Evolutionary conservation across 2,888 invertebrate genomes (phyloP), one percentile per base, ranked within the genome.

Genomic region (Masnerella sp.): DNA sequence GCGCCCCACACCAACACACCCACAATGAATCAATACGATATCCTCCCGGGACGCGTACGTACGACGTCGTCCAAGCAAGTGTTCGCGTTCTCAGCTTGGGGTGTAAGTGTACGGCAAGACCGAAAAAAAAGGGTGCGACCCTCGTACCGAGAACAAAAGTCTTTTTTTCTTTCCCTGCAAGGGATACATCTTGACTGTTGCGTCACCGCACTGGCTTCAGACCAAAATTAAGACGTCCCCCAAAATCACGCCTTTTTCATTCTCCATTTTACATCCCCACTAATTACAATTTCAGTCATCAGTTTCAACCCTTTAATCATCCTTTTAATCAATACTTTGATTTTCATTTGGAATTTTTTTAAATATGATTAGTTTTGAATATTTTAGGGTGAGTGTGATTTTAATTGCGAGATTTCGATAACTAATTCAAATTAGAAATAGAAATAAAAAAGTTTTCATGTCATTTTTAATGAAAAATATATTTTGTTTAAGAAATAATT

Each of bases 111-210:
- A 22, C 28, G 59, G 49, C 22, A 22, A 51, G 47, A 17, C 14
- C 54, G 47, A 43, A 61, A 64, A 68, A 64, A 68, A 58, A 43
- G 73, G 72, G 71, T 69, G 73, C 62, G 52, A 59, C 68, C 68
- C 68, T 73, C 58, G 40, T 1, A 9, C 36, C 12, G 25, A 18
- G 51, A 68, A 62, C 73, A 68, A 73, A 68, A 56, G 58, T 51
- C 47, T 51, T 49, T 62, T 62, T 40, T 45, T 25, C 25, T 11
- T n/a, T 18, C 25, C 14, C 15, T 22, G n/a, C 15, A 34, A 40
- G 40, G 17, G 30, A 14, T 61, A 32, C 38, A 43, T 71, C 38
- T 64, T 42, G 58, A 61, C 34, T 47, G 42, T 34, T 51, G 51
- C 45, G 36, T 36, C 43, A 20, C 15, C 52, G 38, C 47, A 12